Evolutionary conservation across 2,797 vertebrate species (phyloP).

Genomic region (Otolemur crassicaudatus): DNA sequence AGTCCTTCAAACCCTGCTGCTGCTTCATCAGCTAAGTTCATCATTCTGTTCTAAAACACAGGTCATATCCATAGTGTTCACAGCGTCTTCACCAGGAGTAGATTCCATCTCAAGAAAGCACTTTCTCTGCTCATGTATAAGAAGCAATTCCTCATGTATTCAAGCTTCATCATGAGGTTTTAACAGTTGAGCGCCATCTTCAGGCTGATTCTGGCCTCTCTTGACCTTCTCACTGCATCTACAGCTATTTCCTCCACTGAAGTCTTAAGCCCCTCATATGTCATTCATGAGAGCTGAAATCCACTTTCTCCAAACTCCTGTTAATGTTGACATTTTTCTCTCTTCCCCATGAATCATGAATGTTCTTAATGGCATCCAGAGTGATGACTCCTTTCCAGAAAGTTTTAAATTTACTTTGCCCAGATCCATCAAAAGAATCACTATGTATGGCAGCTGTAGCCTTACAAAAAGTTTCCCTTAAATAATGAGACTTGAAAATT

Average conservation of each 20-base stretch:
- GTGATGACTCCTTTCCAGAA: neutral
- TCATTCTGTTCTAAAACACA: neutral
- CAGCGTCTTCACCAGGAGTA: neutral
- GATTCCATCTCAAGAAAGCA: neutral
- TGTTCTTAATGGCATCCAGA: neutral
- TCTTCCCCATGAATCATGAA: neutral
- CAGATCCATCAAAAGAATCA: neutral
- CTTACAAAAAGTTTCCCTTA: neutral
- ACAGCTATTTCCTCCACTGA: neutral
- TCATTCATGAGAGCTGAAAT: neutral
- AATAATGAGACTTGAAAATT: neutral
- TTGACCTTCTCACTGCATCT: neutral
- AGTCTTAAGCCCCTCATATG: neutral
- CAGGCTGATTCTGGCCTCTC: neutral
- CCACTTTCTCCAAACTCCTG: neutral
- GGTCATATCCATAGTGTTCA: neutral
- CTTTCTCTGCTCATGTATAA: neutral
- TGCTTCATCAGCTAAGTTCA: too few species aligned
- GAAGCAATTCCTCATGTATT: neutral
- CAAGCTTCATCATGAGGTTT: neutral
- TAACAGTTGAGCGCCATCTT: neutral
- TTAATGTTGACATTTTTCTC: neutral
- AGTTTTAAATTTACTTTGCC: neutral
- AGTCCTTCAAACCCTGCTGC: too few species aligned
- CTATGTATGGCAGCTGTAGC: neutral